A percentile compares a stretch with the other conserved stretches of the same genome.
Evolutionary conservation across 2,888 invertebrate genomes (phyloP).

Genomic region (Cataglyphis albicans): DNA sequence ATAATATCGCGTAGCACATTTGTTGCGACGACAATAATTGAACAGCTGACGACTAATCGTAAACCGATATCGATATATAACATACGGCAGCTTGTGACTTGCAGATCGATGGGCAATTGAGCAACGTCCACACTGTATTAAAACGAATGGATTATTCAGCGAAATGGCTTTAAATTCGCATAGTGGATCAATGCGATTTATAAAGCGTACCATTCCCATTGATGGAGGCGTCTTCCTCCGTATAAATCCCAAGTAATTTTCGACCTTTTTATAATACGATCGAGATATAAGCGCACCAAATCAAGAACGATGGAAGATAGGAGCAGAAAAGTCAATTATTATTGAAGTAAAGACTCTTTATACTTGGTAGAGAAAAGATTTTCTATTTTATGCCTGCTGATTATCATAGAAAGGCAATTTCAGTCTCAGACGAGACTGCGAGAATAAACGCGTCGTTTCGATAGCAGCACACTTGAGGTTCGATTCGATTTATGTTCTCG

Average conservation of each 20-base stretch:
- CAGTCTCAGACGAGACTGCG: slow-evolving; percentile 16
- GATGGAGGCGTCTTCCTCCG: slow-evolving; percentile 23
- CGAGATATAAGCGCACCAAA: slow-evolving; percentile 16
- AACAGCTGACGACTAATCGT: slow-evolving; percentile 40
- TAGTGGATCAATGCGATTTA: slow-evolving; percentile 29
- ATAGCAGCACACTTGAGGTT: slow-evolving; percentile 7
- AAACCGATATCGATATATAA: slow-evolving; percentile 42
- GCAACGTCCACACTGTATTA: slow-evolving; percentile 36
- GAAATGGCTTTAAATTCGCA: slow-evolving; percentile 24
- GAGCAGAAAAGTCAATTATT: slow-evolving; percentile 47
- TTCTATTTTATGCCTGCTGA: slow-evolving; percentile 40
- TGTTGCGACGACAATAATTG: slow-evolving; percentile 21
- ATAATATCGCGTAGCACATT: slow-evolving; percentile 17
- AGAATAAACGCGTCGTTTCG: slow-evolving; percentile 35
- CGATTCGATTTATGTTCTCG: slow-evolving; percentile 33
- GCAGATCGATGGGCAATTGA: slow-evolving; percentile 46
- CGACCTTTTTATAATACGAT: slow-evolving; percentile 24
- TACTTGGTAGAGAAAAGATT: slow-evolving; percentile 11
- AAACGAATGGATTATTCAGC: slow-evolving; percentile 37
- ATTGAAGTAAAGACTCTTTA: slow-evolving; percentile 52
- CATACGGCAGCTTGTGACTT: slow-evolving; percentile 5
- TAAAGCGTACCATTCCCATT: slow-evolving; percentile 4
- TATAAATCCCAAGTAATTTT: slow-evolving; percentile 42
- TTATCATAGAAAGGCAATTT: slow-evolving; percentile 59
- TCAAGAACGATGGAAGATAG: slow-evolving; percentile 8